Conservation (phyloP, 2,797 vertebrate genomes). For the Odontamblyopus lacepedii region DNA sequence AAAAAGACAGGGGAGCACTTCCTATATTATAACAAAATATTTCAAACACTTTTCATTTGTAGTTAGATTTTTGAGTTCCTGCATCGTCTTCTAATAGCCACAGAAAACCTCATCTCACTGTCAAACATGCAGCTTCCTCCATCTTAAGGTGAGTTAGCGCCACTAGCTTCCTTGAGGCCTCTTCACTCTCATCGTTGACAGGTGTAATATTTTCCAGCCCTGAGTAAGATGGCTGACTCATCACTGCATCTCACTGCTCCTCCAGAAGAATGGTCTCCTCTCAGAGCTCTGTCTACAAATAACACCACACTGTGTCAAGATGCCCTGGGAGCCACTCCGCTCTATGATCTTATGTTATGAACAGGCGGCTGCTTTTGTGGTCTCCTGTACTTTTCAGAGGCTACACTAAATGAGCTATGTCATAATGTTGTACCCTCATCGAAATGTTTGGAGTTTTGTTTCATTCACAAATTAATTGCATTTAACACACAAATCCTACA, state of each 20-base stretch:
- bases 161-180: conserved; percentile 14
- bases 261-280: conserved; percentile 44
- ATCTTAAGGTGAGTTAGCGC: conserved; percentile 30
- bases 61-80: neutral
- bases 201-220: conserved; percentile 54
- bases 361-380: neutral
- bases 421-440: too few relatives aligned
- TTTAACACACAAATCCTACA: too few relatives aligned
- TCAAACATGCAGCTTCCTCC: conserved; percentile 5
- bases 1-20: too few relatives aligned
- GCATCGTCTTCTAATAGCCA: too few relatives aligned
- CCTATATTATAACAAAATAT: neutral
- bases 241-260: conserved; percentile 49
- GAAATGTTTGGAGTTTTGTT: too few relatives aligned
- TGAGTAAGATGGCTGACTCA: conserved; percentile 65
- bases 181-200: conserved; percentile 32
- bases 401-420: too few relatives aligned
- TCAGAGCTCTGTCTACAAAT: conserved; percentile 34
- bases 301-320: conserved; percentile 44
- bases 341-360: conserved; percentile 4
- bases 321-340: conserved; percentile 40
- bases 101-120: neutral
- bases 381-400: neutral
- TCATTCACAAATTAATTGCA: too few relatives aligned
- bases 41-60: neutral